phyloP scores from a whole-genome alignment of 2,888 invertebrate genomes.

The Habrosyne pyritoides region DNA sequence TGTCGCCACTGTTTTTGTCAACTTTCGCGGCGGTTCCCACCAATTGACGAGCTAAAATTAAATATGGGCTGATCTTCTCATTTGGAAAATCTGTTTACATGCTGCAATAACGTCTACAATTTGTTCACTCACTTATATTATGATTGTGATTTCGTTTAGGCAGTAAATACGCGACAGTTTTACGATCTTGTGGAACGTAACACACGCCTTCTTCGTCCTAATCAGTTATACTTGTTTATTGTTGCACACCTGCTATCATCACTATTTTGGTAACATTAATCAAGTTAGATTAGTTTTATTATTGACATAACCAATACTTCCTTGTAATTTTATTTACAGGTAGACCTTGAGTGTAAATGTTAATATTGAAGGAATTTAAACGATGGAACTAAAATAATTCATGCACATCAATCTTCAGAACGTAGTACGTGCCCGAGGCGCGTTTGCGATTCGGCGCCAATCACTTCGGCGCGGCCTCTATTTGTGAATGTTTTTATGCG shows the following conservation, averaged over 20 bases:
- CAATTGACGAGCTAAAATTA: conserved; percentile 33
- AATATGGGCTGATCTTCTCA: conserved; percentile 51
- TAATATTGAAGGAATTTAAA: conserved; percentile 34
- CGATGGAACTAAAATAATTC: conserved; percentile 45
- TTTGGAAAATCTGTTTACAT: conserved; percentile 47
- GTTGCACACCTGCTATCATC: conserved; percentile 53
- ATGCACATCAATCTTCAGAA: conserved; percentile 53
- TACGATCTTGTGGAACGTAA: conserved; percentile 47
- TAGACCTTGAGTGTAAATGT: conserved; percentile 16
- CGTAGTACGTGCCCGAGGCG: conserved; percentile 44
- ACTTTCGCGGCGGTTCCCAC: conserved; percentile 69
- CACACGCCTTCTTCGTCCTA: conserved; percentile 48
- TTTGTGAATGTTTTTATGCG: conserved; percentile 69
- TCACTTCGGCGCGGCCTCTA: conserved; percentile 56
- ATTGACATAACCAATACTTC: conserved; percentile 16
- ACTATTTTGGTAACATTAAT: conserved; percentile 35
- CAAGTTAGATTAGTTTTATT: conserved; percentile 15
- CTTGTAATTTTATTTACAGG: conserved; percentile 21
- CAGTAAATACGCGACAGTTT: conserved; percentile 41
- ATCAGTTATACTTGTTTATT: conserved; percentile 46
- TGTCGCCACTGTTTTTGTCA: conserved; percentile 69
- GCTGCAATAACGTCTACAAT: conserved; percentile 22
- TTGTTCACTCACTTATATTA: conserved; percentile 8
- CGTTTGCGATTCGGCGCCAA: conserved; percentile 54
- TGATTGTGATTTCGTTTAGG: conserved; percentile 15